Base-by-base conservation (phyloP, 2,888 invertebrate species). In the Stegophylla sp. region DNA sequence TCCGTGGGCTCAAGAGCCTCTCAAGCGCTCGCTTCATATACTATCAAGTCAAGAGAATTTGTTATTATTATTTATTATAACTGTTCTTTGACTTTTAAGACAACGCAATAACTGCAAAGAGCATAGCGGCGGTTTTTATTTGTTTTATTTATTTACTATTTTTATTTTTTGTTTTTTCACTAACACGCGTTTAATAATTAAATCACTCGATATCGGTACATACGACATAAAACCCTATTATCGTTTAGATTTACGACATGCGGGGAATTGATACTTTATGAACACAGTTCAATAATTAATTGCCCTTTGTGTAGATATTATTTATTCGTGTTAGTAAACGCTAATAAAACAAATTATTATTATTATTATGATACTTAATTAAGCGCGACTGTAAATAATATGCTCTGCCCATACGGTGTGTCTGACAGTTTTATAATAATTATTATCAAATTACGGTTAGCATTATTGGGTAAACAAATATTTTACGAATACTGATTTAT, bases 351-450 rank as follows among this genome's bases (percentile, higher is more conserved):
- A 56, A 3, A n/a, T n/a, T n/a, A n/a, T n/a, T n/a, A 43, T 5
- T 69, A 71, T 34, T 51, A 28, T 69, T 69, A 26, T 48, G n/a
- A n/a, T 69, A 28, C 28, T 69, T 69, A 69, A 69, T 69, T 69
- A 69, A 69, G 48, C 20, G 20, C 9, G 12, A 20, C 20, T 20
- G 20, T 56, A 23, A 20, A 56, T 56, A 56, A 15, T 15, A 53
- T n/a, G 0, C 53, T 9, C 20, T 20, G 17, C 10, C 51, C n/a
- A n/a, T 9, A 51, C 1, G 3, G 20, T 23, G n/a, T 9, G 53
- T 23, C 51, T 10, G 23, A 45, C 10, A 12, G 56, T 20, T 12
- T 12, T 12, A 56, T 56, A 66, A 43, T 66, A 69, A 51, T 51
- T 69, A 69, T 51, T 69, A 69, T 69, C 28, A 48, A 28, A 69